Percentiles rank a stretch among this genome's conserved stretches.
These are phyloP conservation scores for Dexiosoma caninum DNA, from an alignment of 2,888 invertebrate genomes.

Conservation along the genomic window DNA sequence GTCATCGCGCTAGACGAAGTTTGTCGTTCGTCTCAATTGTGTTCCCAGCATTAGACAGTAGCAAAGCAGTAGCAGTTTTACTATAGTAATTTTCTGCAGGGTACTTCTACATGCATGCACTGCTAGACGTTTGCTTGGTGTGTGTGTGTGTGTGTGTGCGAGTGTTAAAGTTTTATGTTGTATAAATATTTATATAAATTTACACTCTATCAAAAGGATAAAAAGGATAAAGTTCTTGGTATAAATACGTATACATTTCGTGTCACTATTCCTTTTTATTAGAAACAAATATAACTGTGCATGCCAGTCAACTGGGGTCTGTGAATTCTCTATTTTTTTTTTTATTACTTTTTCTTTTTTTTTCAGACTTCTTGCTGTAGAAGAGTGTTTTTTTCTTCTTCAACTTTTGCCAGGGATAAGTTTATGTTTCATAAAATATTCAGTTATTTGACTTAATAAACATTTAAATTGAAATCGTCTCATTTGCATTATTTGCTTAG, in stretches of 20 bases:
- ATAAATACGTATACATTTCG: constrained; percentile 5
- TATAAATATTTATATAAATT: constrained; percentile 63
- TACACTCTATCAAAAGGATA: constrained; percentile 58
- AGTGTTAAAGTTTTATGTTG: constrained; percentile 55
- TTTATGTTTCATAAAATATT: constrained; percentile 62
- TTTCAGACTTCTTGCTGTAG: not conserved
- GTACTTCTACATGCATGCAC: no score
- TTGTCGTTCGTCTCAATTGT: no score
- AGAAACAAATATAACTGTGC: not conserved
- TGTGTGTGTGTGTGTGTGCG: no score
- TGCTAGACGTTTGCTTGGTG: no score
- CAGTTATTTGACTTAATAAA: constrained; percentile 62
- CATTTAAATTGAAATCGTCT: constrained; percentile 64
- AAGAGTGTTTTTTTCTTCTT: no score
- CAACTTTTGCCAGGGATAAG: constrained; percentile 7
- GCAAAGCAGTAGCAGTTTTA: no score
- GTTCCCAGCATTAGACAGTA: no score
- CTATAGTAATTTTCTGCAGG: no score
- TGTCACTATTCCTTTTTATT: constrained; percentile 9
- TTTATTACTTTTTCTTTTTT: not conserved
- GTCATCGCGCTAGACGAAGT: no score
- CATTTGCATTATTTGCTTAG: constrained; percentile 63
- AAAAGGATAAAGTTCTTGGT: constrained; percentile 57
- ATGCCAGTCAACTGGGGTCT: not conserved
- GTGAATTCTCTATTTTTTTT: not conserved